Conservation (phyloP, 1,140 invertebrate species). For the Listronotus bonariensis region DNA sequence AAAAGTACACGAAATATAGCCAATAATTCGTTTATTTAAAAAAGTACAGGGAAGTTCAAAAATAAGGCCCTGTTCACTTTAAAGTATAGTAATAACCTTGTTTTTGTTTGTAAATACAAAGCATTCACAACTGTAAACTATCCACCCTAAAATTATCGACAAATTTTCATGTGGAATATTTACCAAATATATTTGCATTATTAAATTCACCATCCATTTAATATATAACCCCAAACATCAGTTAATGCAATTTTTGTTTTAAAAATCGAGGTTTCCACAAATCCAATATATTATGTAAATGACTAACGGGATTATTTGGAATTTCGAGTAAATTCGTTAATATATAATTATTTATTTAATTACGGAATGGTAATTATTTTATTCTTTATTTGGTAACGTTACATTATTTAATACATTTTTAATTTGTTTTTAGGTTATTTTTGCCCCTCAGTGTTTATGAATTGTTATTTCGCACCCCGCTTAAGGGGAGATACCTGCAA, state of each 20-base stretch:
- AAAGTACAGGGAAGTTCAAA: too few species aligned
- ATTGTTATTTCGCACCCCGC: too few species aligned
- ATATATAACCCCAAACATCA: background rate
- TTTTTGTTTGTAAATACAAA: too few species aligned
- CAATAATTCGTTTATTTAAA: too few species aligned
- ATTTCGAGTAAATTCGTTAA: too few species aligned
- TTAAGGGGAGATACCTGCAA: too few species aligned
- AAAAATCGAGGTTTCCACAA: slow-evolving; percentile 5
- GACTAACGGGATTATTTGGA: background rate
- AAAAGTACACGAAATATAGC: too few species aligned
- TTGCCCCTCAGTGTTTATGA: background rate
- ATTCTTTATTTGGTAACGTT: background rate
- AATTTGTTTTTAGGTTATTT: background rate
- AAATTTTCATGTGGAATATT: too few species aligned
- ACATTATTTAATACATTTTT: background rate
- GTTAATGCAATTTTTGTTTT: background rate
- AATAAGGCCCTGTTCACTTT: too few species aligned
- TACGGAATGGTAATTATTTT: slow-evolving; percentile 1
- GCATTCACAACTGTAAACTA: too few species aligned
- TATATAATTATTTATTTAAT: slow-evolving; percentile 1
- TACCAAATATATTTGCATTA: too few species aligned
- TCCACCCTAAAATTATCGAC: background rate
- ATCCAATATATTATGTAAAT: slow-evolving; percentile 3
- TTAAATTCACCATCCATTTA: background rate
- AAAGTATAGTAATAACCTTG: too few species aligned